phyloP scores from a whole-genome alignment of 2,888 invertebrate genomes.

The Drosophila longiperda region DNA sequence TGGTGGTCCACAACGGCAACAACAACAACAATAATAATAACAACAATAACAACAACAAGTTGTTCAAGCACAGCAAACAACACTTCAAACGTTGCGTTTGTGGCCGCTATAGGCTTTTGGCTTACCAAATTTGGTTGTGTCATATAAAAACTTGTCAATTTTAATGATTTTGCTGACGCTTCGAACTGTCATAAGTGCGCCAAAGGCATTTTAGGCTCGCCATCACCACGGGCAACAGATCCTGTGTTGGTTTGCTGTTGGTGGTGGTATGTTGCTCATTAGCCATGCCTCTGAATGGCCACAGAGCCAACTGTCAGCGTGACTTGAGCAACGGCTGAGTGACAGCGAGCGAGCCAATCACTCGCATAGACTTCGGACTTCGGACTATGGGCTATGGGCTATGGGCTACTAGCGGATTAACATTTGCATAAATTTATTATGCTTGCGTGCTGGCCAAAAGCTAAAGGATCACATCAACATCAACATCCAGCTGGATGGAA shows the following conservation, averaged over 20 bases:
- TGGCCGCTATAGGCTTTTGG: conserved; percentile 46
- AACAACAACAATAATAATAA: conserved; percentile 28
- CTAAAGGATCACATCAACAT: conserved; percentile 63
- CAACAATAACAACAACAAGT: conserved; percentile 58
- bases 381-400: background rate
- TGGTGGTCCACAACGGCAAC: conserved; percentile 65
- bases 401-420: conserved; percentile 33
- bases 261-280: conserved; percentile 62
- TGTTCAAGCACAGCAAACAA: conserved; percentile 61
- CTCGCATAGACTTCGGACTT: conserved; percentile 31
- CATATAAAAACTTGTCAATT: conserved; percentile 81
- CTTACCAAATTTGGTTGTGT: conserved; percentile 77
- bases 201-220: conserved; percentile 70
- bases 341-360: conserved; percentile 56
- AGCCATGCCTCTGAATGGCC: conserved; percentile 69
- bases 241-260: conserved; percentile 26
- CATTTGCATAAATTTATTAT: conserved; percentile 76
- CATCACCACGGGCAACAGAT: conserved; percentile 33
- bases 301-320: conserved; percentile 57
- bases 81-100: conserved; percentile 76
- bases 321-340: conserved; percentile 47
- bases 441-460: conserved; percentile 64
- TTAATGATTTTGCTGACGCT: conserved; percentile 83
- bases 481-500: conserved; percentile 7
- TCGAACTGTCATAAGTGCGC: conserved; percentile 82